Evolutionary conservation across 2,888 invertebrate genomes (phyloP), one percentile per base, ranked within the genome.

Genomic region (Notocelia uddmanniana): DNA sequence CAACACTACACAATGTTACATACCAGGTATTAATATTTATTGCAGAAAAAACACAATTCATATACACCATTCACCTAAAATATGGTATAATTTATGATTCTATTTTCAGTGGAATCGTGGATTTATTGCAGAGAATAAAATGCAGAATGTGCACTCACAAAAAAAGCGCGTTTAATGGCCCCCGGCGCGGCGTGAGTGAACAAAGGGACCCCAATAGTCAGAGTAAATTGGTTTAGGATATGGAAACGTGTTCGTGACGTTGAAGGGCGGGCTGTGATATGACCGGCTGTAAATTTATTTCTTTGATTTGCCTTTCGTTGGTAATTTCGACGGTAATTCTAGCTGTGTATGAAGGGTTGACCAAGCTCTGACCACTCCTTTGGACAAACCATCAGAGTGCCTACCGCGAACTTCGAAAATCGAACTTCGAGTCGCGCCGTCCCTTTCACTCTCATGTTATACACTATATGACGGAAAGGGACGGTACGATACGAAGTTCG

Each of bases 131-230:
- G 74, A 76, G 78, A 77, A 74, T 74, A 81, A 60, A 69, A 70
- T 54, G 60, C 66, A 67, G 71, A 67, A 50, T 50, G 63, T 63
- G 76, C 78, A 74, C 76, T 73, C 70, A 74, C 75, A 83, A 85
- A 84, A 85, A 85, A 83, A 81, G n/a, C 70, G 78, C 58, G 84
- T 82, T 81, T 81, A 86, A 87, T 85, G 83, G 83, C 78, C 80
- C 82, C 84, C 78, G 79, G 79, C 78, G 79, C 74, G 76, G 76
- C 75, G 73, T 75, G 73, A 69, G 73, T 21, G 71, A 54, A 66
- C 66, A 71, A 73, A 59, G 58, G 41, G 41, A 31, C 23, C 63
- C 62, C 41, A 50, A 58, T 34, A 26, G 63, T 50, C 23, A 58
- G 58, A 57, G 68, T 67, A 71, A 67, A 71, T 71, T 71, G 71